These are phyloP conservation scores for Phortica variegata DNA, from an alignment of 1,140 invertebrate species.

Conservation along the genomic window DNA sequence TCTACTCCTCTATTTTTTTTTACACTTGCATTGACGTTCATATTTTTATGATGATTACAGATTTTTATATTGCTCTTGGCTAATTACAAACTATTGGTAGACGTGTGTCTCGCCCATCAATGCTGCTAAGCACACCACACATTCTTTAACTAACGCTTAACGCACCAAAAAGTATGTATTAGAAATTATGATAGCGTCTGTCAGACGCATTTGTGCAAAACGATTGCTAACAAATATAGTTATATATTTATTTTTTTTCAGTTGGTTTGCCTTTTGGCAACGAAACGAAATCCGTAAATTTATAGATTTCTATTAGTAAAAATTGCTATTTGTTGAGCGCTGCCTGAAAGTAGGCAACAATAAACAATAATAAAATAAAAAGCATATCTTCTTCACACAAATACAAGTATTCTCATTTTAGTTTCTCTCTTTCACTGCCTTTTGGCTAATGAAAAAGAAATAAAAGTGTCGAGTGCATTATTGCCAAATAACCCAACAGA, in stretches of 20 bases:
- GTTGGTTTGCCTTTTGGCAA: too few relatives aligned
- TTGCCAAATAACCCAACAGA: conserved; percentile 25
- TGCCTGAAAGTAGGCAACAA: too few relatives aligned
- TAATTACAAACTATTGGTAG: conserved; percentile 50
- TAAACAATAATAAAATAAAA: too few relatives aligned
- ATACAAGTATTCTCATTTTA: too few relatives aligned
- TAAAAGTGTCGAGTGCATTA: conserved; percentile 57
- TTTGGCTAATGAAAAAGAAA: conserved; percentile 56
- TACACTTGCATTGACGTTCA: conserved; percentile 2
- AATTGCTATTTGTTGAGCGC: background rate
- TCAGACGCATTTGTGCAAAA: conserved; percentile 26
- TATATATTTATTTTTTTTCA: too few relatives aligned
- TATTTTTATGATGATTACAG: conserved; percentile 44
- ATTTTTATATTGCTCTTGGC: conserved; percentile 32
- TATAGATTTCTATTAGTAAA: conserved; percentile 23
- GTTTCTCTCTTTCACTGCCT: conserved; percentile 27
- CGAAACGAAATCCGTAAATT: conserved; percentile 35
- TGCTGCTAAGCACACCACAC: too few relatives aligned
- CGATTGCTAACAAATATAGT: conserved; percentile 38
- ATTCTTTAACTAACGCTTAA: too few relatives aligned
- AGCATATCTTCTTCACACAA: background rate
- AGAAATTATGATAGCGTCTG: conserved; percentile 45
- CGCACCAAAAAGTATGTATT: too few relatives aligned
- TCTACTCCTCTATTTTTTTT: too few relatives aligned
- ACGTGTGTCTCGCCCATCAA: too few relatives aligned